phyloP scores from a whole-genome alignment of 1,140 invertebrate species.

The Dendrolimus kikuchii region DNA sequence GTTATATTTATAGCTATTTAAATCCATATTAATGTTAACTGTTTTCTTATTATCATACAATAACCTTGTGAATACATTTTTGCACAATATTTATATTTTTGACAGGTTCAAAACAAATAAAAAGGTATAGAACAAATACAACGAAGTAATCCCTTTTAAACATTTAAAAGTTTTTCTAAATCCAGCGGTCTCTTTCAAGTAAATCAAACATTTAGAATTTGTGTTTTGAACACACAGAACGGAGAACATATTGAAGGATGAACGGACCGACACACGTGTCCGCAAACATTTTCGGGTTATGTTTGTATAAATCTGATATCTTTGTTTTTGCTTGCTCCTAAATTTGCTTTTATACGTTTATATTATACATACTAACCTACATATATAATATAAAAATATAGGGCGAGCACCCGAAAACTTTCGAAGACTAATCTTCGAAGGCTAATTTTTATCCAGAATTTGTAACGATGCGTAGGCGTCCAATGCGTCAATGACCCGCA shows the following conservation, averaged over 20 bases:
- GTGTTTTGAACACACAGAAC: conserved; percentile 24
- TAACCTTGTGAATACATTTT: too few relatives aligned
- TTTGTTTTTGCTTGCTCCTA: conserved; percentile 19
- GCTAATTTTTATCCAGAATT: conserved; percentile 28
- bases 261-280: conserved; percentile 36
- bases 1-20: too few relatives aligned
- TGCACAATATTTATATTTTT: too few relatives aligned
- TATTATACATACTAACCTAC: conserved; percentile 17
- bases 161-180: conserved; percentile 31
- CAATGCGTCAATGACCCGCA: conserved; percentile 67
- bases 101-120: not conserved
- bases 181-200: conserved; percentile 43
- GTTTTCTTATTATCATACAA: too few relatives aligned
- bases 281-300: conserved; percentile 47
- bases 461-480: conserved; percentile 52
- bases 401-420: too few relatives aligned
- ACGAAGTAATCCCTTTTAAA: conserved; percentile 22
- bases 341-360: conserved; percentile 11
- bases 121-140: not conserved
- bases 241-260: conserved; percentile 23
- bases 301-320: conserved; percentile 34
- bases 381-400: conserved; percentile 11
- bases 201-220: conserved; percentile 27
- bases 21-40: too few relatives aligned
- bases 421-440: not conserved